phyloP scores from a whole-genome alignment of 2,888 invertebrate genomes.

The Dendrolimus houi region DNA sequence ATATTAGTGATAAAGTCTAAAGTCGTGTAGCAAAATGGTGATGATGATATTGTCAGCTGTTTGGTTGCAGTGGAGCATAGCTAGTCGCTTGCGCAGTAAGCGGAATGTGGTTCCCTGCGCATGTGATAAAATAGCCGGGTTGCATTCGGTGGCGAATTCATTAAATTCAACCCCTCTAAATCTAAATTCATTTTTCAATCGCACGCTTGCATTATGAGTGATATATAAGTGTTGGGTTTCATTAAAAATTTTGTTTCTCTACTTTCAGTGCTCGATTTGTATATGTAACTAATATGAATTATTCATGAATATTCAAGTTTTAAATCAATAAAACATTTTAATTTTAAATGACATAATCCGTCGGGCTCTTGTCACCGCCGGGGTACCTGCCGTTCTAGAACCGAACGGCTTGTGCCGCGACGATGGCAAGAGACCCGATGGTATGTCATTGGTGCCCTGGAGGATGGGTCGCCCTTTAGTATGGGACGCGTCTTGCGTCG shows the following conservation, averaged over 20 bases:
- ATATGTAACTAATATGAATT: neutral
- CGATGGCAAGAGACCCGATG: too few species aligned
- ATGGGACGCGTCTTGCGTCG: too few species aligned
- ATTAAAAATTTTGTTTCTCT: slow-evolving; percentile 3
- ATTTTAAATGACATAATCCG: too few species aligned
- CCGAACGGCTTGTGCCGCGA: too few species aligned
- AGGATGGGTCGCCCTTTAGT: too few species aligned
- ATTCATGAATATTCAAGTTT: too few species aligned
- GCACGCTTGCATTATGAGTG: neutral
- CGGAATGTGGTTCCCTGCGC: neutral
- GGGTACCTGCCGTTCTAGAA: too few species aligned
- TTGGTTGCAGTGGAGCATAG: neutral
- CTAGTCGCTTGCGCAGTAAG: neutral
- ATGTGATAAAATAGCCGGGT: neutral
- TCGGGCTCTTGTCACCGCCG: too few species aligned
- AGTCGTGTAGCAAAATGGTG: neutral
- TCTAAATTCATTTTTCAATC: neutral
- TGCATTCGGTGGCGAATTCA: neutral
- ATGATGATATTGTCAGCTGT: neutral
- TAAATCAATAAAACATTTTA: too few species aligned
- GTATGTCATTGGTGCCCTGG: too few species aligned
- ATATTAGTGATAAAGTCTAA: neutral
- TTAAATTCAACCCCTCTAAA: neutral
- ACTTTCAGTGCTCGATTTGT: slow-evolving; percentile 3
- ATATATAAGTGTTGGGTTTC: too few species aligned